Conservation (phyloP, 2,797 vertebrate genomes). For the Cuculus canorus region DNA sequence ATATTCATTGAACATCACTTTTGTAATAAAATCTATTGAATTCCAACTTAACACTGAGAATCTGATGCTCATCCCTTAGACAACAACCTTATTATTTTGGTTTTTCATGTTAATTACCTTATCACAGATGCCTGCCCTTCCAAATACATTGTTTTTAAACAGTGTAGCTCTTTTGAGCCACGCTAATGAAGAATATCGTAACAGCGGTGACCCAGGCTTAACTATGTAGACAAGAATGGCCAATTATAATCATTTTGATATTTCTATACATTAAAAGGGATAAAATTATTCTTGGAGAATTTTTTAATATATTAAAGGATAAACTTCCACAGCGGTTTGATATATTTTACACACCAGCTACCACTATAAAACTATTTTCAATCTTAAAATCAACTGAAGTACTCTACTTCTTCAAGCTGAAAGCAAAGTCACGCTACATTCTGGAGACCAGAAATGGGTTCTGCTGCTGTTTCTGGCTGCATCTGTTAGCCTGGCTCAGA, state of each 20-base stretch:
- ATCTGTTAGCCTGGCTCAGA: background rate
- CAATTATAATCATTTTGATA: background rate
- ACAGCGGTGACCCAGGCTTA: background rate
- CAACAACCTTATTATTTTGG: background rate
- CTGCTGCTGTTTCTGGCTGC: slow-evolving; percentile 14
- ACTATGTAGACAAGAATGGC: background rate
- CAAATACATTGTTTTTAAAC: background rate
- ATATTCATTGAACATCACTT: background rate
- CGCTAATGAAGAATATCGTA: background rate
- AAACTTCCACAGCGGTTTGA: background rate
- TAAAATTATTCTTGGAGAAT: background rate
- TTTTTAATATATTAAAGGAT: background rate
- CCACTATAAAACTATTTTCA: background rate
- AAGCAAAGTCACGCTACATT: background rate
- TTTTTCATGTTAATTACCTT: background rate
- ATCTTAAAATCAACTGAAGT: background rate
- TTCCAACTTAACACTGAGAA: background rate
- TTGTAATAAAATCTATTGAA: background rate
- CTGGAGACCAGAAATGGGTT: background rate
- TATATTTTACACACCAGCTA: background rate
- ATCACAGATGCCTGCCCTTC: background rate
- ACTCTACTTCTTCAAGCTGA: background rate
- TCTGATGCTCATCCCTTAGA: background rate
- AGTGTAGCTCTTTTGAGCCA: background rate
- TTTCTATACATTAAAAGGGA: background rate